A percentile compares a stretch with the other conserved stretches of the same genome.
Conservation (phyloP, 2,797 vertebrate species). For the Potorous gilbertii region DNA sequence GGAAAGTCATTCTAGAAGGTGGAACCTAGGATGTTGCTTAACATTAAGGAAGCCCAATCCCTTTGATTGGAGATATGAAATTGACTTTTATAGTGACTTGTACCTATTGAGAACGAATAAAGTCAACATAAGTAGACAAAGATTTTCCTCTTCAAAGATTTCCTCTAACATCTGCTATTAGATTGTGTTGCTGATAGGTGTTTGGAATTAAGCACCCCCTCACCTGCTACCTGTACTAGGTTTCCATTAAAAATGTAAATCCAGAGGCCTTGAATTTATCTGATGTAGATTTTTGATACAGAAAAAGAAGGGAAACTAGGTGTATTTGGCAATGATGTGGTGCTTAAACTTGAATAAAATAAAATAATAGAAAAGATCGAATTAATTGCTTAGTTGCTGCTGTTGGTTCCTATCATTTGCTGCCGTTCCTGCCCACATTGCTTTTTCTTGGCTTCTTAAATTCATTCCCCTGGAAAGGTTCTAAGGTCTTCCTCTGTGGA, state of each 20-base stretch:
- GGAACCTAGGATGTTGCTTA: neutral
- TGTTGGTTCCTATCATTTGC: slow-evolving; percentile 5
- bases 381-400: slow-evolving; percentile 1
- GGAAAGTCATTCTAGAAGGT: slow-evolving; percentile 8
- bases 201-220: neutral
- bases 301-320: slow-evolving; percentile 36
- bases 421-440: slow-evolving; percentile 30
- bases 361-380: slow-evolving; percentile 12
- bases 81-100: neutral
- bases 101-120: neutral
- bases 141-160: neutral
- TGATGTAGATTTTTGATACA: neutral
- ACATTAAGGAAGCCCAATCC: neutral
- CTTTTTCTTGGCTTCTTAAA: slow-evolving; percentile 18
- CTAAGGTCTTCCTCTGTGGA: neutral
- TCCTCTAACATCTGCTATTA: neutral
- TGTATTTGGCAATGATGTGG: slow-evolving; percentile 22
- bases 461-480: neutral
- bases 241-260: slow-evolving; percentile 58
- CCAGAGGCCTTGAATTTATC: neutral
- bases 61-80: neutral
- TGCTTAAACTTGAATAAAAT: slow-evolving; percentile 48
- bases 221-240: neutral
- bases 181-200: neutral
- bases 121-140: neutral